Evolutionary conservation across 92 coral and sea anemone genomes (phyloP).

Genomic region (Anthopleura xanthogrammica): DNA sequence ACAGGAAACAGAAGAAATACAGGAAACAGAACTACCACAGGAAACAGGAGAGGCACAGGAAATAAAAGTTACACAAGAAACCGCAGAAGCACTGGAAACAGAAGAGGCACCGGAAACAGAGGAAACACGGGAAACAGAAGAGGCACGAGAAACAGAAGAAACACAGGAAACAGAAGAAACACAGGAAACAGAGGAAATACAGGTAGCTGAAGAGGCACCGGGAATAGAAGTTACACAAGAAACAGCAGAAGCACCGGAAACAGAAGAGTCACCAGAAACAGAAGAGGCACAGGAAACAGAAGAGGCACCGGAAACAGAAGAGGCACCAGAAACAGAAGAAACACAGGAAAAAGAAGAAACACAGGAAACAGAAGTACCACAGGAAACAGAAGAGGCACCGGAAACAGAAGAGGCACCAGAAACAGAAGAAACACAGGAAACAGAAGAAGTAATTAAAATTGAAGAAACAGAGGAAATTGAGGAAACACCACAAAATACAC

Average conservation of each 20-base stretch:
- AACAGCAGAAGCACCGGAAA: background rate
- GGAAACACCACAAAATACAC: background rate
- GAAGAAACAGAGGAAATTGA: background rate
- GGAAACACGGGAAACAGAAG: background rate
- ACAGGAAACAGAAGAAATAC: slow-evolving; percentile 1
- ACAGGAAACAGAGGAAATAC: background rate
- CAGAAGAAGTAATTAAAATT: background rate
- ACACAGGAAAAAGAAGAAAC: background rate
- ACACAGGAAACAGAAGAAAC: background rate
- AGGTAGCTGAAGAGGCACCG: background rate
- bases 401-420: too few species aligned
- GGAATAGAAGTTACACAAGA: background rate
- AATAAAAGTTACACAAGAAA: background rate
- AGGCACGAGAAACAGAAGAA: background rate
- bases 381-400: background rate
- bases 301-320: background rate
- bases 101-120: background rate
- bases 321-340: background rate
- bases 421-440: too few species aligned
- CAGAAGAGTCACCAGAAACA: background rate
- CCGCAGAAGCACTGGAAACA: background rate
- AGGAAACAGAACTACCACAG: background rate
- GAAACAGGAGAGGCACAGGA: background rate
- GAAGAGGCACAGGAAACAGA: background rate
- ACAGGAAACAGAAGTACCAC: background rate